Percentiles rank a stretch among this genome's conserved stretches.
phyloP scores from a whole-genome alignment of 2,888 invertebrate genomes.

The Lasioglossum figueresi region DNA sequence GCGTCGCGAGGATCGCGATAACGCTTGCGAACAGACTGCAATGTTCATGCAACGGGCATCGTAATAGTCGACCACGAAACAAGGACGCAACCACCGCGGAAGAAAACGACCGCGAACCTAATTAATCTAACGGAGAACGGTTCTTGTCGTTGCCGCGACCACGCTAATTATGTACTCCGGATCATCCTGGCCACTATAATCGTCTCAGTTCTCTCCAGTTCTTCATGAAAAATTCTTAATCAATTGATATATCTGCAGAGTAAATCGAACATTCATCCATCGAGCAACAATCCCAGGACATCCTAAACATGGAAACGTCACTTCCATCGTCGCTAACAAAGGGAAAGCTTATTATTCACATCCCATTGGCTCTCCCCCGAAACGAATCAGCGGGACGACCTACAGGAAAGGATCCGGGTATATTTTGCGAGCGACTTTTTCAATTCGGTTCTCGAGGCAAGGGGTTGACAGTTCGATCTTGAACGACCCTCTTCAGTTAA shows the following conservation, averaged over 20 bases:
- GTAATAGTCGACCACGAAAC: constrained; percentile 45
- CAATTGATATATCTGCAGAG: background rate
- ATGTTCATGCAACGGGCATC: constrained; percentile 34
- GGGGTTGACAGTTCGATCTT: constrained; percentile 12
- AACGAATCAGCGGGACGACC: constrained; percentile 1
- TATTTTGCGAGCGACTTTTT: constrained; percentile 5
- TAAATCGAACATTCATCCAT: background rate
- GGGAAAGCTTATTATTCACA: constrained; percentile 1
- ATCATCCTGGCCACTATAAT: constrained; percentile 33
- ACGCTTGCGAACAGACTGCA: constrained; percentile 25
- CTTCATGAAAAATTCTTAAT: too few relatives aligned
- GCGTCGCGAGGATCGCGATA: constrained; percentile 18
- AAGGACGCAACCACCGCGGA: constrained; percentile 47
- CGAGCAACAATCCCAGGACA: background rate
- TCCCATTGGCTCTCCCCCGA: background rate
- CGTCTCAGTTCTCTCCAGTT: background rate
- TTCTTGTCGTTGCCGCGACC: constrained; percentile 28
- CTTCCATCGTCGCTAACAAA: constrained; percentile 6
- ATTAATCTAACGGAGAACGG: constrained; percentile 52
- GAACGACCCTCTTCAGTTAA: constrained; percentile 9
- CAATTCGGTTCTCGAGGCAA: background rate
- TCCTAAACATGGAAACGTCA: background rate
- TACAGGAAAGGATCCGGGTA: background rate
- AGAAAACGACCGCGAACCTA: constrained; percentile 23
- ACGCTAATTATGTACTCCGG: constrained; percentile 50